phyloP scores from a whole-genome alignment of 2,797 vertebrate genomes.

The Pitangus sulphuratus region DNA sequence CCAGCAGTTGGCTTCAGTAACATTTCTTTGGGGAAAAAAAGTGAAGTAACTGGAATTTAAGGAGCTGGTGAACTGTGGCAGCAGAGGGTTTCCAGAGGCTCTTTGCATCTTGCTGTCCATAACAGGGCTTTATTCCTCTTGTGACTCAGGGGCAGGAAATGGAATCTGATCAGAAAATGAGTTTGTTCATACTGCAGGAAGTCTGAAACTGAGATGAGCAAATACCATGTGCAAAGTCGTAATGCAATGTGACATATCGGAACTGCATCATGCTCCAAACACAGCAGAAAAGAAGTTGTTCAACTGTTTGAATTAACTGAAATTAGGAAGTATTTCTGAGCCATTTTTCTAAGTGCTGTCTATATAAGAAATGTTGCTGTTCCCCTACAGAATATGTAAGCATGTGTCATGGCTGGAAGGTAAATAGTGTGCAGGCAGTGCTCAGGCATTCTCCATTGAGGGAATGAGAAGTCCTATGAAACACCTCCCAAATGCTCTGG shows the following conservation, averaged over 20 bases:
- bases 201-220: not conserved
- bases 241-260: not conserved
- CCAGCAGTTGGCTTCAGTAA: not conserved
- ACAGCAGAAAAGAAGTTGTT: not conserved
- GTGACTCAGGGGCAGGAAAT: not conserved
- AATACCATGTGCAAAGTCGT: not conserved
- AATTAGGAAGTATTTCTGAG: not conserved
- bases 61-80: not conserved
- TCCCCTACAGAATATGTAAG: not conserved
- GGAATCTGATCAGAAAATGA: not conserved
- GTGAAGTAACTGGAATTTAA: not conserved
- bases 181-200: not conserved
- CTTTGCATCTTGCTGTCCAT: not conserved
- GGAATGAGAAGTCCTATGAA: not conserved
- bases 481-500: not conserved
- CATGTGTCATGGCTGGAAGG: not conserved
- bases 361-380: not conserved
- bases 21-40: not conserved
- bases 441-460: not conserved
- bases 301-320: not conserved
- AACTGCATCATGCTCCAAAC: not conserved
- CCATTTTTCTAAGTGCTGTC: not conserved
- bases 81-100: not conserved
- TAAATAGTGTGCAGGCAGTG: not conserved
- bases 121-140: not conserved